A percentile compares a stretch with the other conserved stretches of the same genome.
phyloP scores from a whole-genome alignment of 1,140 invertebrate genomes.

The Sweltsa coloradensis region DNA sequence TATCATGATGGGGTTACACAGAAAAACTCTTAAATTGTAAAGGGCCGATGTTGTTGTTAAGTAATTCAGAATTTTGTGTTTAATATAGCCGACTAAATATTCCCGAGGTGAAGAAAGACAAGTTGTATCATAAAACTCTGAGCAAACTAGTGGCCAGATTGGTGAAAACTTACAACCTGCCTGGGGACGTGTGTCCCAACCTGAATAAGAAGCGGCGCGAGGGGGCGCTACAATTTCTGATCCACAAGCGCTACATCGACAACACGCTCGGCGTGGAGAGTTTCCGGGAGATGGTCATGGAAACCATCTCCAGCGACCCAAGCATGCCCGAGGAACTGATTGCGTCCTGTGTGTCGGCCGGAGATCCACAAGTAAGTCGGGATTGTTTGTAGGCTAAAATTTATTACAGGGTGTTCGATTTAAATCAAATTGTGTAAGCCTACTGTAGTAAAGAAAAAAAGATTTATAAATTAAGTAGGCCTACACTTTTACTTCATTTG shows the following conservation, averaged over 20 bases:
- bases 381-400: too few relatives aligned
- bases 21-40: too few relatives aligned
- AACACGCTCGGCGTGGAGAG: constrained; percentile 40
- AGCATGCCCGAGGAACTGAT: constrained; percentile 42
- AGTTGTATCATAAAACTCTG: constrained; percentile 41
- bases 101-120: constrained; percentile 42
- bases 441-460: too few relatives aligned
- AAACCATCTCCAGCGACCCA: constrained; percentile 39
- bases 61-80: constrained; percentile 19
- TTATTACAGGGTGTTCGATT: too few relatives aligned
- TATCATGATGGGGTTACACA: too few relatives aligned
- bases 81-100: constrained; percentile 38
- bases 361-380: too few relatives aligned
- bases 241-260: constrained; percentile 47
- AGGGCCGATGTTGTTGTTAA: too few relatives aligned
- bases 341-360: constrained; percentile 29
- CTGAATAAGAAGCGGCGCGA: constrained; percentile 45
- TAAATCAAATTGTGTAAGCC: too few relatives aligned
- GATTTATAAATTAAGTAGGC: too few relatives aligned
- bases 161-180: constrained; percentile 44
- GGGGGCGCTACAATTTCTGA: constrained; percentile 49
- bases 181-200: constrained; percentile 45
- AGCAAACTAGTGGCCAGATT: constrained; percentile 46
- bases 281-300: constrained; percentile 53
- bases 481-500: too few relatives aligned